Evolutionary conservation across 2,888 invertebrate species (phyloP), one percentile per base, ranked within the genome.

Genomic region (Crepidodera aurea): DNA sequence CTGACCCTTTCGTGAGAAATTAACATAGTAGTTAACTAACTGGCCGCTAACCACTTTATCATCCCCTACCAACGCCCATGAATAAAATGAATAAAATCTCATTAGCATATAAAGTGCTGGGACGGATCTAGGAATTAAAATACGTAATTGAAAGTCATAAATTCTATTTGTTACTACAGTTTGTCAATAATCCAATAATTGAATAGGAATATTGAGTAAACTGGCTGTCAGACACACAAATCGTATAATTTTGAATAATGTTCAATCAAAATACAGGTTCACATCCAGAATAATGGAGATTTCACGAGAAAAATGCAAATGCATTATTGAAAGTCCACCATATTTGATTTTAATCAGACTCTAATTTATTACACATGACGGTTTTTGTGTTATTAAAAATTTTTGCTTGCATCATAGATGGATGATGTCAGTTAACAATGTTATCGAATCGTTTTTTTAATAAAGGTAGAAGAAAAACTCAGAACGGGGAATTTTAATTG

Each of bases 171-270:
- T 70, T 68, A 69, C 67, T 70, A 68, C 68, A 70, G 71, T 71
- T 69, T 69, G 73, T 72, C 73, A 72, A 73, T 70, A 68, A 69
- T 69, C 69, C 68, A 71, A 71, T 73, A 73, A 73, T 73, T 73
- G 73, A 71, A 71, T 72, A 70, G 68, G 65, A 66, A 70, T 73
- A 73, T 71, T 70, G 70, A 67, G 66, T 67, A 66, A 67, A 68
- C 67, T 69, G 62, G 61, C 68, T 69, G 71, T 73, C 71, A 70
- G 60, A 60, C 57, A 60, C 69, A 69, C 50, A 60, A 18, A 65
- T 62, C 66, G 61, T 60, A 56, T 60, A 66, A 56, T 65, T 66
- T 63, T 66, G 44, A 53, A 62, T 53, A 54, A 50, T 58, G 48
- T 58, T 25, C 50, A 53, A 60, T 60, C 53, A 60, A 53, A 64